A percentile compares a stretch with the other conserved stretches of the same genome.
Evolutionary conservation across 2,113 vertebrate species (phyloP).

Genomic region (Colaptes auratus): DNA sequence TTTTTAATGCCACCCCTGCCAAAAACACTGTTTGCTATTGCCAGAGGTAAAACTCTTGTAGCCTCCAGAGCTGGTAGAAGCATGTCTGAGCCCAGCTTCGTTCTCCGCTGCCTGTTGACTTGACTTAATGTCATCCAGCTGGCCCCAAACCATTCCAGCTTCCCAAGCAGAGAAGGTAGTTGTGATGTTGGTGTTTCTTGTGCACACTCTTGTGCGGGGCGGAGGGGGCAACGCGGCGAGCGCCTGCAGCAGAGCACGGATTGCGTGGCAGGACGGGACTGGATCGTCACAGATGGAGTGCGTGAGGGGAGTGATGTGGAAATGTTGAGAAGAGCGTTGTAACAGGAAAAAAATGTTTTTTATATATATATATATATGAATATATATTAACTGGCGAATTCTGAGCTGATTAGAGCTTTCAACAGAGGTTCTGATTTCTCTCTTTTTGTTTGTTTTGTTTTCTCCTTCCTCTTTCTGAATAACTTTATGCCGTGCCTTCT

Average conservation of each 20-base stretch:
- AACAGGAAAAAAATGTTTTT: conserved; percentile 41
- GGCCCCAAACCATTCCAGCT: conserved; percentile 60
- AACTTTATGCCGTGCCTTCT: conserved; percentile 77
- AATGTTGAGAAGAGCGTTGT: conserved; percentile 17
- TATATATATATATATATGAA: conserved; percentile 58
- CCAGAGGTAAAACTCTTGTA: conserved; percentile 57
- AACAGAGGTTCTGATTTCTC: conserved; percentile 59
- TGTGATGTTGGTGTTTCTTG: conserved; percentile 38
- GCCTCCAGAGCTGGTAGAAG: conserved; percentile 57
- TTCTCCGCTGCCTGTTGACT: conserved; percentile 50
- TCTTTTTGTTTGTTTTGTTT: neutral
- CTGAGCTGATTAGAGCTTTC: conserved; percentile 64
- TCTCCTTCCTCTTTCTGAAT: conserved; percentile 46
- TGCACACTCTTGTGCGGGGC: conserved; percentile 3
- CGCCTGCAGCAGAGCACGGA: conserved; percentile 16
- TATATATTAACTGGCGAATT: conserved; percentile 67
- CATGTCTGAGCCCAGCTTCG: conserved; percentile 58
- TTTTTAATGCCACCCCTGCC: conserved; percentile 72
- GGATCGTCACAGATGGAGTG: neutral
- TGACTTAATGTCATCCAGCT: conserved; percentile 55
- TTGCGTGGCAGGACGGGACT: neutral
- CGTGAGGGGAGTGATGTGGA: conserved; percentile 19
- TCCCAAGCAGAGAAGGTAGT: conserved; percentile 25
- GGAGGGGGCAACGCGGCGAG: neutral
- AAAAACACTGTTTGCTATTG: conserved; percentile 65